Evolutionary conservation across 2,113 vertebrate species (phyloP), one percentile per base, ranked within the genome.

Genomic region (Aptenodytes forsteri): DNA sequence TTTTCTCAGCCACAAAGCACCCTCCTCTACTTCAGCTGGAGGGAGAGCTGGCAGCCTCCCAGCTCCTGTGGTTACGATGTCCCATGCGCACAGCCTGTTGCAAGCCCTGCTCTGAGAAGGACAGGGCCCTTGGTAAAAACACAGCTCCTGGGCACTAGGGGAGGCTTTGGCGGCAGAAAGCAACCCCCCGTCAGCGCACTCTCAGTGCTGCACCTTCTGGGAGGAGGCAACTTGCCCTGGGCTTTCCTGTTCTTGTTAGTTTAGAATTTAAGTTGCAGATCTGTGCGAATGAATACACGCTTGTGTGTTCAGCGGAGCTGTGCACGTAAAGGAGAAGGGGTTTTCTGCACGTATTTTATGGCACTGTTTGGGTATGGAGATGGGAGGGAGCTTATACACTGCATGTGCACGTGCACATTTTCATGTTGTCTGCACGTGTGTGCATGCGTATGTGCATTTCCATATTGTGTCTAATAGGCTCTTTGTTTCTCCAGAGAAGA

Each of bases 401-500:
- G 83, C 87, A 81, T 89, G 92, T 75, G 92, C 93, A 96, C 80
- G 46, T 97, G 92, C 83, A 80, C 83, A 10, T 93, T 96, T 94
- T 82, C 93, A 92, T 92, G 94, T 61, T 94, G 89, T 62, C 89
- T 87, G 91, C 93, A 95, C 50, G 1, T 96, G 94, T 93, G 89
- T 97, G 95, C 92, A 90, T 91, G 94, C 3, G 2, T 93, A 87
- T 97, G 76, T 88, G 93, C 85, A 95, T 97, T 97, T 96, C 96
- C 95, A 97, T 95, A 95, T 97, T 93, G 94, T 87, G 83, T 97
- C 97, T 97, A 97, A 98, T 91, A 96, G 95, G 97, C 75, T 97
- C 95, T 98, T 98, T 98, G 97, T 97, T 97, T 98, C 96, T 97
- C 95, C 91, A 97, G 95, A 93, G 95, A 95, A 97, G 96, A 96